Conservation (phyloP, 1,140 invertebrate species). For the Leptinotarsa undecemlineata region DNA sequence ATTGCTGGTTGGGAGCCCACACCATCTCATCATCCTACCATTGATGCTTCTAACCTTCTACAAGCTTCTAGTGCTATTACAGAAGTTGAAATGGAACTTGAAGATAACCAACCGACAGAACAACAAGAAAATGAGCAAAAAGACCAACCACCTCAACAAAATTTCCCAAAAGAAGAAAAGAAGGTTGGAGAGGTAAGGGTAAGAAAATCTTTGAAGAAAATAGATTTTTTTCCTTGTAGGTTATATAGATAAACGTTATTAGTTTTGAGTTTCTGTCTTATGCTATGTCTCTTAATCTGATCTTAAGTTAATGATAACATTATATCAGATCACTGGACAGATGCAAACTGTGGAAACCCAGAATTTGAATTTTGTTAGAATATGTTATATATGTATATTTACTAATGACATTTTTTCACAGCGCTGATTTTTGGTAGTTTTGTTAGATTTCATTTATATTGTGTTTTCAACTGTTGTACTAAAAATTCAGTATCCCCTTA, state of each 20-base stretch:
- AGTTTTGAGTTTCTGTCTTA: background rate
- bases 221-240: background rate
- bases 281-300: background rate
- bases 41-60: slow-evolving; percentile 81
- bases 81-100: slow-evolving; percentile 67
- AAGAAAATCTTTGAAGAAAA: slow-evolving; percentile 11
- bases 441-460: slow-evolving; percentile 10
- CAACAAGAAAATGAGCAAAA: background rate
- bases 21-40: slow-evolving; percentile 66
- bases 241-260: background rate
- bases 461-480: slow-evolving; percentile 35
- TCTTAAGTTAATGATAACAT: too few species aligned
- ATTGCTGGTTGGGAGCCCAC: slow-evolving; percentile 78
- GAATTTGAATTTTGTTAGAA: background rate
- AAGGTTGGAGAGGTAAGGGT: slow-evolving; percentile 28
- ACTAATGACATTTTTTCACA: slow-evolving; percentile 35
- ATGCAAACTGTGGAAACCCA: background rate
- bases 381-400: background rate
- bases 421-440: slow-evolving; percentile 18
- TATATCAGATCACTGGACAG: too few species aligned
- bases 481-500: slow-evolving; percentile 49
- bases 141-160: background rate
- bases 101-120: slow-evolving; percentile 31
- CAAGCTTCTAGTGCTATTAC: slow-evolving; percentile 70
- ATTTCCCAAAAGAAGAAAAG: background rate